Evolutionary conservation across 2,797 vertebrate species (phyloP).

Genomic region (Gallinago solitaria): DNA sequence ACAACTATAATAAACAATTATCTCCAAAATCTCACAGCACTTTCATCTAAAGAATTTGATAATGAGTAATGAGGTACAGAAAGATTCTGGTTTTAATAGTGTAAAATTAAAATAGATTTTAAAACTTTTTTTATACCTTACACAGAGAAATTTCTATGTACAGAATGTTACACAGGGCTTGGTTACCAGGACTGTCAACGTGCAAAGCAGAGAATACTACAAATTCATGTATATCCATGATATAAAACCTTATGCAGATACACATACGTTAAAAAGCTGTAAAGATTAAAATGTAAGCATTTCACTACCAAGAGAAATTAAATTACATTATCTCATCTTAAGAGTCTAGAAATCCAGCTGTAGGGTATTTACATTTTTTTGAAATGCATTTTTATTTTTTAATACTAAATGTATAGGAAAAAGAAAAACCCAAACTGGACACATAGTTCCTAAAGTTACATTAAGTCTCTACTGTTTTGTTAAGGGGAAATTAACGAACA

Average conservation of each 20-base stretch:
- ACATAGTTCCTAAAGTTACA: background rate
- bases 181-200: background rate
- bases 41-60: background rate
- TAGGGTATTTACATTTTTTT: background rate
- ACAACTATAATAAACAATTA: background rate
- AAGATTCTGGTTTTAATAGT: background rate
- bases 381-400: background rate
- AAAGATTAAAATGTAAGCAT: background rate
- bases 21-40: background rate
- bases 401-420: background rate
- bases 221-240: background rate
- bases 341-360: background rate
- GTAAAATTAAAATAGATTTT: background rate
- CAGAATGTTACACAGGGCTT: background rate
- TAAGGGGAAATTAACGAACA: background rate
- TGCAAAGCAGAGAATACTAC: background rate
- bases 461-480: no score
- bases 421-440: background rate
- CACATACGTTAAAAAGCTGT: background rate
- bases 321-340: background rate
- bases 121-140: no score
- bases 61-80: background rate
- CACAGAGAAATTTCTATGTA: background rate
- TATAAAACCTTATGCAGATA: background rate
- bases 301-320: background rate